A percentile compares a stretch with the other conserved stretches of the same genome.
Conservation (phyloP, 2,888 invertebrate species). For the Poecilus cupreus region DNA sequence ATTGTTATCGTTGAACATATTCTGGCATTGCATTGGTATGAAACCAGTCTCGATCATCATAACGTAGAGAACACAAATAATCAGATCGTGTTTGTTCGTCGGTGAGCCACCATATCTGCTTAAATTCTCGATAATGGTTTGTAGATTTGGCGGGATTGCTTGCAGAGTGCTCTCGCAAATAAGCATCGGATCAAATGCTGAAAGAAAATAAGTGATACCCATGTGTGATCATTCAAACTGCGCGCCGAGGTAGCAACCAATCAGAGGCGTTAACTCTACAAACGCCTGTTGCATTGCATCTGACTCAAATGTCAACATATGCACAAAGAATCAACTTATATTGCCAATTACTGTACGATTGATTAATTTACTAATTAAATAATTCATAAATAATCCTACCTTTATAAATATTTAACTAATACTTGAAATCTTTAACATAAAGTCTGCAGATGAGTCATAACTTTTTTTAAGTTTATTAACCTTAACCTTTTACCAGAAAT, state of each 20-base stretch:
- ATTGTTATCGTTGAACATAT: slow-evolving; percentile 58
- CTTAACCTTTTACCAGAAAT: slow-evolving; percentile 50
- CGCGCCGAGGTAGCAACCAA: slow-evolving; percentile 17
- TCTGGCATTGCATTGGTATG: slow-evolving; percentile 65
- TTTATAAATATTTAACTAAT: neutral
- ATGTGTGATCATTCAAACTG: slow-evolving; percentile 8
- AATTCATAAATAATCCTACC: slow-evolving; percentile 28
- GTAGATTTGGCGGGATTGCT: slow-evolving; percentile 66
- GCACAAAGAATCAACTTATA: slow-evolving; percentile 6
- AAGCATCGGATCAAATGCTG: slow-evolving; percentile 68
- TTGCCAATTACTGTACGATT: neutral
- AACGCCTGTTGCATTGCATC: slow-evolving; percentile 59
- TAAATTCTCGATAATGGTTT: slow-evolving; percentile 64
- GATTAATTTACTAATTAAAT: neutral
- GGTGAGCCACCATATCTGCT: slow-evolving; percentile 54
- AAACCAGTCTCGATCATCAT: slow-evolving; percentile 71
- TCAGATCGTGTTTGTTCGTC: slow-evolving; percentile 65
- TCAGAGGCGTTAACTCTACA: slow-evolving; percentile 12
- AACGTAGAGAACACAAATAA: slow-evolving; percentile 69
- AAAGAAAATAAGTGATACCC: slow-evolving; percentile 64
- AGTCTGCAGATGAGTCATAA: slow-evolving; percentile 53
- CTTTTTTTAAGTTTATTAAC: slow-evolving; percentile 53
- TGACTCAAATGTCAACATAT: slow-evolving; percentile 56
- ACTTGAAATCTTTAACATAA: slow-evolving; percentile 3
- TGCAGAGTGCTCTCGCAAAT: slow-evolving; percentile 67